Conservation (phyloP, 1,140 invertebrate species). For the Atopsyche davidsoni region DNA sequence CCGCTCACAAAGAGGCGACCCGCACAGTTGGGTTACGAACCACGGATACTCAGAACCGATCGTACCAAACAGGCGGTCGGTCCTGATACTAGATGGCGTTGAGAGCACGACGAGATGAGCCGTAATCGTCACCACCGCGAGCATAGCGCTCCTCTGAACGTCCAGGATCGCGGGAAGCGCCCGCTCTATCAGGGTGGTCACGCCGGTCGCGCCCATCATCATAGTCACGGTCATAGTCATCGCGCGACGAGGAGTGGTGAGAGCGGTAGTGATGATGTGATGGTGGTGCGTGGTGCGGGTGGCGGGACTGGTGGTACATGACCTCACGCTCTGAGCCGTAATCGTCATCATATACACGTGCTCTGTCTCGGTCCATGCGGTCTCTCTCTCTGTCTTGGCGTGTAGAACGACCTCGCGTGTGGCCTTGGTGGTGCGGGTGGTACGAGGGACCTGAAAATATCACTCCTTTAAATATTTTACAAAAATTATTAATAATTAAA, state of each 20-base stretch:
- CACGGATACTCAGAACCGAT: slow-evolving; percentile 17
- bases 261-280: slow-evolving; percentile 31
- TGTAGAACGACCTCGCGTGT: slow-evolving; percentile 17
- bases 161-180: slow-evolving; percentile 31
- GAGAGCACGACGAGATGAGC: slow-evolving; percentile 42
- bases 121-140: slow-evolving; percentile 31
- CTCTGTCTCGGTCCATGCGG: slow-evolving; percentile 37
- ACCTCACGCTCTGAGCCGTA: slow-evolving; percentile 41
- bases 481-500: slow-evolving; percentile 1
- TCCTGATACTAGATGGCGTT: slow-evolving; percentile 39
- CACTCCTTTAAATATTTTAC: slow-evolving; percentile 1
- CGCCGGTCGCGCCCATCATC: slow-evolving; percentile 32
- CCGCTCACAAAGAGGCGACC: neutral
- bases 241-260: slow-evolving; percentile 27
- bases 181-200: slow-evolving; percentile 24
- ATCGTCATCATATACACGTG: slow-evolving; percentile 45
- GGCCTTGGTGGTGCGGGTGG: slow-evolving; percentile 27
- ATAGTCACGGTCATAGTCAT: slow-evolving; percentile 29
- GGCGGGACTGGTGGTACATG: slow-evolving; percentile 32
- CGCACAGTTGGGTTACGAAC: too few species aligned
- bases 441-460: slow-evolving; percentile 26
- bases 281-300: slow-evolving; percentile 13
- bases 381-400: slow-evolving; percentile 32
- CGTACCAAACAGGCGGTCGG: slow-evolving; percentile 22
- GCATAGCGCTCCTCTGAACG: slow-evolving; percentile 37